Base-by-base conservation (phyloP, 2,888 invertebrate genomes). In the Eupsilia transversa region DNA sequence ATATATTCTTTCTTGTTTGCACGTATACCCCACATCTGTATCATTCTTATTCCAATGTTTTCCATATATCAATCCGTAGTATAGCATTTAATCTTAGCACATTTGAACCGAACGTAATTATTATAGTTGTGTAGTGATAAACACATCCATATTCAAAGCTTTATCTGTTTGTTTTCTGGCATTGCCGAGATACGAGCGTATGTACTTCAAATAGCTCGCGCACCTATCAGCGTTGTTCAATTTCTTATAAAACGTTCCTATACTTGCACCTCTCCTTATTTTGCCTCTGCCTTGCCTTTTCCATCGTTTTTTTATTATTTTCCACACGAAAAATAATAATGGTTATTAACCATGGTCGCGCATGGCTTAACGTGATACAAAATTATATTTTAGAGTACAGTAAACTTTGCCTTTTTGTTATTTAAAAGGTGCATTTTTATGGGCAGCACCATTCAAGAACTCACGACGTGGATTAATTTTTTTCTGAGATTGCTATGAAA, bases 151-250 rank as follows among this genome's bases (percentile, higher is more conserved):
- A 90, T 91, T 93, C 79, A 88, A 93, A 95, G 96, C 96, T 96
- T 96, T 96, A 96, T 95, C 96, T 96, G 96, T 96, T 96, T 96
- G 95, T 96, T 96, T 96, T 96, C 96, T 96, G 96, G 95, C 96
- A 96, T 96, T 93, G 95, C 95, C 95, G 94, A 92, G 91, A 92
- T 91, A 87, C 89, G 89, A 92, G 92, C 94, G 92, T 91, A 91
- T 88, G 89, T 92, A 92, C 90, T 90, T 90, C 88, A 87, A 81
- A 86, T 83, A 67, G 90, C 89, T 92, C 91, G 91, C 91, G 89
- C 91, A 92, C 92, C 76, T 68, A 88, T 89, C 88, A 83, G 89
- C 89, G 88, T 89, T 86, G 86, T 88, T 76, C 68, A 88, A 88
- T 77, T 87, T 86, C 82, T 89, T 89, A 88, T 89, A 90, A 88